Evolutionary conservation across 92 coral and sea anemone genomes (phyloP).

Genomic region (Zoanthus gigantus): DNA sequence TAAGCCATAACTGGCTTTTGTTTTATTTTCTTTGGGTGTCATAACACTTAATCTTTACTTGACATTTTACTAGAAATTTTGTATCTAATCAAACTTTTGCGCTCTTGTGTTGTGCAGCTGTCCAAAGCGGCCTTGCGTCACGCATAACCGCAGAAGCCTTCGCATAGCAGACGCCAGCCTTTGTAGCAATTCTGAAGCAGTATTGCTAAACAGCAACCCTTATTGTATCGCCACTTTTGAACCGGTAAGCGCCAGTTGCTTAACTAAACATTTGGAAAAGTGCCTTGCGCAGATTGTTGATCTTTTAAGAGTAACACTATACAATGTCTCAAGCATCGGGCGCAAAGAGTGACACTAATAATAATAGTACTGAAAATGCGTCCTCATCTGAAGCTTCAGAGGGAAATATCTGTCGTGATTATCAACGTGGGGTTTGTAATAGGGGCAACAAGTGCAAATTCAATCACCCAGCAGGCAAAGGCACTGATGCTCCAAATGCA

Average conservation of each 20-base stretch:
- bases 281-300: constrained; percentile 65
- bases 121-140: constrained; percentile 86
- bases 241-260: constrained; percentile 66
- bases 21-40: not conserved
- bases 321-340: constrained; percentile 50
- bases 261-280: constrained; percentile 54
- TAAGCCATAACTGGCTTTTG: too few species aligned
- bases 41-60: not conserved
- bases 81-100: constrained; percentile 72
- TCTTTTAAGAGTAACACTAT: constrained; percentile 22
- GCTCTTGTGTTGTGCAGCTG: constrained; percentile 89
- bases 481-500: constrained; percentile 89
- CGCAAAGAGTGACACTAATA: constrained; percentile 68
- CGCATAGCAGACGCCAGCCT: constrained; percentile 79
- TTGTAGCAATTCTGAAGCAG: constrained; percentile 73
- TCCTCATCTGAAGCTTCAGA: constrained; percentile 32
- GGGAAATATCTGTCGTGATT: constrained; percentile 90
- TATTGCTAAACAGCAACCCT: constrained; percentile 38
- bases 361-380: constrained; percentile 69
- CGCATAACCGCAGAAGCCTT: constrained; percentile 76
- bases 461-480: constrained; percentile 95
- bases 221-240: constrained; percentile 36
- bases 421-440: constrained; percentile 97
- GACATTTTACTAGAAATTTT: not conserved
- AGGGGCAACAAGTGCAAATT: constrained; percentile 98